Evolutionary conservation across 37 sponge, comb jelly and placozoan species (phyloP), one percentile per base, ranked within the genome.

Genomic region (Ephydatia muelleri): DNA sequence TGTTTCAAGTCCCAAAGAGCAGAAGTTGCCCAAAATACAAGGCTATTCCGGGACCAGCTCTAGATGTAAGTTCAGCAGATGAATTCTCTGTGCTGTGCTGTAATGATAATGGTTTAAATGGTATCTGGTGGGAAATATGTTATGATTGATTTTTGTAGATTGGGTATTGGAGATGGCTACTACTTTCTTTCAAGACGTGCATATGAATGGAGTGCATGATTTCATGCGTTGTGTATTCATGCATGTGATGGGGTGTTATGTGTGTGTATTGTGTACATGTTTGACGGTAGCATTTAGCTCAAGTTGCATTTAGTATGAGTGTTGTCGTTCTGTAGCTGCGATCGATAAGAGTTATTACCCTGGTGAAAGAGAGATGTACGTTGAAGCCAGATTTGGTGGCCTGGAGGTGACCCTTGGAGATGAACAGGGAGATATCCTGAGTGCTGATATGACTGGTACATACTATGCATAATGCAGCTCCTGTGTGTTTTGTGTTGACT

Each of bases 361-460:
- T 9, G 86, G 77, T 5, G 86, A 82, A 79, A 86, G 28, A 38
- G 49, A 74, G 19, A 35, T 92, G 28, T 21, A 76, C 29, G 26
- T 92, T 3, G 28, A 1, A 2, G 83, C 80, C 26, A 34, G 11
- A 32, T 67, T 87, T 67, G 84, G 39, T 30, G 92, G 92, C 2
- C 39, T 91, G 70, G 79, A 72, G 43, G 38, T 92, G 35, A 83
- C 66, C 19, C 72, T 88, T 26, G 6, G 73, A 23, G 85, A 81
- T 48, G 67, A 68, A 5, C 5, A 32, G 16, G 72, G 85, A 19
- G 70, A 80, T 19, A 13, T 91, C 0, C 39, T 87, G 65, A 65
- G 43, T 13, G 43, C 92, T 29, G 22, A 82, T 40, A 6, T 82
- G 38, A 82, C 81, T 19, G 82, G 88, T 83, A 30, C 6, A 43